Percentiles rank a stretch among this genome's conserved stretches.
These are phyloP conservation scores for Subacronicta megacephala DNA, from an alignment of 2,888 invertebrate genomes.

Conservation along the genomic window DNA sequence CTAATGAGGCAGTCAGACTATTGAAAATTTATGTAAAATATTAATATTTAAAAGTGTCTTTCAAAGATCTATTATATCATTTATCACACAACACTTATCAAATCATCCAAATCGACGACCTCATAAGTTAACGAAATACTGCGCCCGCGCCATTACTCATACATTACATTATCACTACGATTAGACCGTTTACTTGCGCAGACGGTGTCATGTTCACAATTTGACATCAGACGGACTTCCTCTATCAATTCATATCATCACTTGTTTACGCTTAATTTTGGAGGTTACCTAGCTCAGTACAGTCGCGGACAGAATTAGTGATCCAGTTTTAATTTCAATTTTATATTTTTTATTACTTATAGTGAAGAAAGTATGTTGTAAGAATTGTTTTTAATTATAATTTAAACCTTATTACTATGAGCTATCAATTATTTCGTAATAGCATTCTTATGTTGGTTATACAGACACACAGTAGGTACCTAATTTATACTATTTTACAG, in stretches of 20 bases:
- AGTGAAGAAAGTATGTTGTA: too few species aligned
- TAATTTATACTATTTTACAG: too few species aligned
- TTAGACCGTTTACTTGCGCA: constrained; percentile 43
- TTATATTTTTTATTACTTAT: neutral
- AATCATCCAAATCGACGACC: constrained; percentile 30
- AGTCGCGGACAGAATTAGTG: constrained; percentile 48
- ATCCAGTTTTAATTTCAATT: neutral
- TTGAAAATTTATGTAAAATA: too few species aligned
- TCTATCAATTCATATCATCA: constrained; percentile 77
- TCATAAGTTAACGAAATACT: constrained; percentile 13
- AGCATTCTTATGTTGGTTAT: too few species aligned
- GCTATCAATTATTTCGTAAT: too few species aligned
- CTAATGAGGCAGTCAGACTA: too few species aligned
- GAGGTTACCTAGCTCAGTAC: constrained; percentile 69
- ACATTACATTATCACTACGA: constrained; percentile 43
- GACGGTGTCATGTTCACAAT: constrained; percentile 65
- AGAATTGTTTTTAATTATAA: too few species aligned
- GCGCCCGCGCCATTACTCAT: constrained; percentile 40
- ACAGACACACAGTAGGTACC: too few species aligned
- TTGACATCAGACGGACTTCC: constrained; percentile 73
- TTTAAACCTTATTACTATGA: too few species aligned
- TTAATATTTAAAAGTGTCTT: too few species aligned
- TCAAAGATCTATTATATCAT: too few species aligned
- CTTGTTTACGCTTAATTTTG: constrained; percentile 71
- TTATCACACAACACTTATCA: constrained; percentile 9